phyloP scores from a whole-genome alignment of 2,888 invertebrate species.

The Gryllus longicercus region DNA sequence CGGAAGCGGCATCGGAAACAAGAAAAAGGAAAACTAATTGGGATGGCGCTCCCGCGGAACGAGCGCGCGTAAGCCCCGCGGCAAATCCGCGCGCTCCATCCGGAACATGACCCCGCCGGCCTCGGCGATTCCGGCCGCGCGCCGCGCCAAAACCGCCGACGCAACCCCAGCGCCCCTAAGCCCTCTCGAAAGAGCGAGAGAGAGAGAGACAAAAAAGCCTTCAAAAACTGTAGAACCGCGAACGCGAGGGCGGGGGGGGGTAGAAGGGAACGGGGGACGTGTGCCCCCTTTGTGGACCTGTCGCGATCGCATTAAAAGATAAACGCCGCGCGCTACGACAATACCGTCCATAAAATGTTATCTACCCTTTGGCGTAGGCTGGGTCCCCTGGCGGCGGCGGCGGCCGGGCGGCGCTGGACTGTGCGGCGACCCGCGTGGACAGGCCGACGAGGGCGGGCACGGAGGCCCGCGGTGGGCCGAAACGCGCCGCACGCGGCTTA shows the following conservation, averaged over 20 bases:
- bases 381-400: neutral
- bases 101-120: too few relatives aligned
- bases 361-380: neutral
- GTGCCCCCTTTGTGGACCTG: constrained; percentile 6
- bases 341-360: constrained; percentile 17
- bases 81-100: too few relatives aligned
- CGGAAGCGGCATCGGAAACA: too few relatives aligned
- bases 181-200: neutral
- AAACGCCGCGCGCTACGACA: neutral
- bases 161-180: neutral
- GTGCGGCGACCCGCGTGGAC: neutral
- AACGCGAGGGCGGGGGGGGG: neutral
- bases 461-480: too few relatives aligned
- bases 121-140: too few relatives aligned
- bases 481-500: too few relatives aligned
- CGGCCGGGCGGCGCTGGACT: neutral
- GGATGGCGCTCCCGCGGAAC: too few relatives aligned
- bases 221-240: neutral
- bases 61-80: too few relatives aligned
- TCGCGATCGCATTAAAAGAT: constrained; percentile 17
- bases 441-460: too few relatives aligned
- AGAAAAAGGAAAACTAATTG: too few relatives aligned
- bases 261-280: neutral
- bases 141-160: neutral
- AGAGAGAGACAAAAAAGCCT: neutral